Evolutionary conservation across 2,797 vertebrate species (phyloP).

Genomic region (Microhierax caerulescens): DNA sequence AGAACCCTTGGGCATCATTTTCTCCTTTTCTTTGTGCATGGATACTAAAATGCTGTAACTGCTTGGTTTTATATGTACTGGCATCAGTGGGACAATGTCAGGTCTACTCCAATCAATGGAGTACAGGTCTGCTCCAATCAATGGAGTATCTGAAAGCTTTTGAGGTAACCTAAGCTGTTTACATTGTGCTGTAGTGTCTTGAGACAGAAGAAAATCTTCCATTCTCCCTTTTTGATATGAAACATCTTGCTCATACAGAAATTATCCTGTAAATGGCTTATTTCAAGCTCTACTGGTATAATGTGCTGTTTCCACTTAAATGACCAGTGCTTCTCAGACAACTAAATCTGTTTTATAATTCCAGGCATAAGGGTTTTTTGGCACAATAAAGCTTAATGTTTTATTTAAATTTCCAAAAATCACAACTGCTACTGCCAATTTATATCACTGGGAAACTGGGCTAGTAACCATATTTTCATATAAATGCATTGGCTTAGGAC

Average conservation of each 20-base stretch:
- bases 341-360: neutral
- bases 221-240: neutral
- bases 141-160: neutral
- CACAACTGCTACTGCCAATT: neutral
- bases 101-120: neutral
- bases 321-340: neutral
- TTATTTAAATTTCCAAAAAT: conserved; percentile 18
- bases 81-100: neutral
- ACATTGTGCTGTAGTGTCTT: neutral
- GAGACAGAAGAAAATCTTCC: neutral
- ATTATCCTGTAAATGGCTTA: neutral
- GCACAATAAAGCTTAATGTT: neutral
- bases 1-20: neutral
- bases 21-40: neutral
- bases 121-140: neutral
- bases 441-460: conserved; percentile 1
- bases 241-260: neutral
- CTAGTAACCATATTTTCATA: conserved; percentile 11
- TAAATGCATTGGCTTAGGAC: neutral
- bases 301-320: neutral
- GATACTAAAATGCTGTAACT: neutral
- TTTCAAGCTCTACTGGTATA: neutral
- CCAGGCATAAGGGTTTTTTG: neutral
- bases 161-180: neutral
- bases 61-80: neutral